A percentile compares a stretch with the other conserved stretches of the same genome.
These are phyloP conservation scores for Dendrolimus houi DNA, from an alignment of 2,888 invertebrate genomes.

Conservation along the genomic window DNA sequence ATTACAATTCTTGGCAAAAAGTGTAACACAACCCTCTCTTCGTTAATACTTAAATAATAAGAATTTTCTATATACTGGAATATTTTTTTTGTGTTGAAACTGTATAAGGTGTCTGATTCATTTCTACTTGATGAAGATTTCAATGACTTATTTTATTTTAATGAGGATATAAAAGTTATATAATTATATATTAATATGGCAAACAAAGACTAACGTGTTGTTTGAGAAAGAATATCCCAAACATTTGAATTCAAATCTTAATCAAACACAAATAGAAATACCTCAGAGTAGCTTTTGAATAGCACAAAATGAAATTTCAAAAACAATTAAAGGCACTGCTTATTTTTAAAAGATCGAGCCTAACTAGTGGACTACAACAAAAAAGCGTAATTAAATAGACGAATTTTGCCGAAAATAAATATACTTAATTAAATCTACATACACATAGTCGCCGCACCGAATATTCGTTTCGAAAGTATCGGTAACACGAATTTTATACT, in stretches of 20 bases:
- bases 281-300: neutral
- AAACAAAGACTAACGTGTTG: neutral
- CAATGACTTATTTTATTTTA: neutral
- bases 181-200: neutral
- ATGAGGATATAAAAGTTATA: neutral
- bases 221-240: neutral
- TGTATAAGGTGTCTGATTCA: neutral
- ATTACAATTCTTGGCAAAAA: too few species aligned
- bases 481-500: conserved; percentile 13
- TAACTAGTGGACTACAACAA: conserved; percentile 47
- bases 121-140: neutral
- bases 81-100: neutral
- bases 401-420: conserved; percentile 8
- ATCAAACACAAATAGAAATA: neutral
- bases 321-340: conserved; percentile 32
- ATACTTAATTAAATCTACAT: neutral
- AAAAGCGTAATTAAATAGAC: conserved; percentile 50
- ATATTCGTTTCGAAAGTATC: conserved; percentile 4
- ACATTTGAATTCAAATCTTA: too few species aligned
- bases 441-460: conserved; percentile 15
- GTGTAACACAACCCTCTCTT: neutral
- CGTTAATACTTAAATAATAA: neutral
- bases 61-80: neutral
- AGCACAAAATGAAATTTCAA: neutral
- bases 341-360: conserved; percentile 33